phyloP scores from a whole-genome alignment of 1,140 invertebrate genomes.

The Euglossa dilemma region DNA sequence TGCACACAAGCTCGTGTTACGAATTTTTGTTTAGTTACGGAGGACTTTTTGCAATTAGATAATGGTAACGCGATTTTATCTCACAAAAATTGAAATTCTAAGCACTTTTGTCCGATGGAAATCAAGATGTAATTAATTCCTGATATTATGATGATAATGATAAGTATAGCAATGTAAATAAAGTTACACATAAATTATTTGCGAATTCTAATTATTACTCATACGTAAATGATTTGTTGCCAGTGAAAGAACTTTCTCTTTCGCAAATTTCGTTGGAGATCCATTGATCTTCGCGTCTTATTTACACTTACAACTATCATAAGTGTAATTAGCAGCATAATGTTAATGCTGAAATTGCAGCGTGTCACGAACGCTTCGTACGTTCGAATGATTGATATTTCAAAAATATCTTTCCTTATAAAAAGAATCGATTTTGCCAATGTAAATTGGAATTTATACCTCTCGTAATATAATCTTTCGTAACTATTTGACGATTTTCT shows the following conservation, averaged over 20 bases:
- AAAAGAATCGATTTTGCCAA: too few relatives aligned
- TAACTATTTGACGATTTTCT: too few relatives aligned
- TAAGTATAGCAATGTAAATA: neutral
- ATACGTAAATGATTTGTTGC: neutral
- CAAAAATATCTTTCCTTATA: too few relatives aligned
- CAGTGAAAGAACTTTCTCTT: neutral
- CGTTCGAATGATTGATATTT: neutral
- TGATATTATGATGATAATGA: neutral
- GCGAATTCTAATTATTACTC: neutral
- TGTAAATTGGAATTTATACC: too few relatives aligned
- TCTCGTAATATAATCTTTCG: too few relatives aligned
- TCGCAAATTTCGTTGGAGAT: neutral
- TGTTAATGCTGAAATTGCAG: neutral
- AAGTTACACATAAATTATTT: neutral
- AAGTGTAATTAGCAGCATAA: neutral
- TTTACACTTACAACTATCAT: constrained; percentile 4
- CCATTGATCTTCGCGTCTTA: neutral
- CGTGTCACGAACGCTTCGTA: neutral
- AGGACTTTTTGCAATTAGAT: too few relatives aligned
- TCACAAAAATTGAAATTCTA: too few relatives aligned
- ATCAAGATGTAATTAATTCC: neutral
- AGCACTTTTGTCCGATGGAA: too few relatives aligned
- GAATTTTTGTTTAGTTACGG: too few relatives aligned
- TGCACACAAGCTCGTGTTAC: too few relatives aligned
- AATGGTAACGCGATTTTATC: too few relatives aligned